These are phyloP conservation scores for Xylophagus ater DNA, from an alignment of 2,888 invertebrate species.

Conservation along the genomic window DNA sequence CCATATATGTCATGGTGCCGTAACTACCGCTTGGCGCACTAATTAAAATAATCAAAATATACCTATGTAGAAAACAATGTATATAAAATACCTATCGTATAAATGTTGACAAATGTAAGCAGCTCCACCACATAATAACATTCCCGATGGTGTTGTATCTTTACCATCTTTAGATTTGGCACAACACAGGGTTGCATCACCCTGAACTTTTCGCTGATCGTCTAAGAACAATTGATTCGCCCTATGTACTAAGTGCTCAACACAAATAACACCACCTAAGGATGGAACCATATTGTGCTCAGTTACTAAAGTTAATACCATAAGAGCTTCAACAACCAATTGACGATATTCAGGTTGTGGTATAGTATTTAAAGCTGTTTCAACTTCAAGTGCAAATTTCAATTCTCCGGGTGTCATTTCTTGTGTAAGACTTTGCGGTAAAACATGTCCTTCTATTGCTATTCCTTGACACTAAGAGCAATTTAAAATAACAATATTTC, in stretches of 20 bases:
- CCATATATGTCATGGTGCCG: slow-evolving; percentile 96
- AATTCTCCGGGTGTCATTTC: slow-evolving; percentile 99
- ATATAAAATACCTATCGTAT: slow-evolving; percentile 53
- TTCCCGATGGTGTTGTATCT: slow-evolving; percentile 49
- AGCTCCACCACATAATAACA: slow-evolving; percentile 78
- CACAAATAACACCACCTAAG: slow-evolving; percentile 69
- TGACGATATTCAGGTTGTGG: slow-evolving; percentile 98
- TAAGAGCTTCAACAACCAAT: slow-evolving; percentile 90
- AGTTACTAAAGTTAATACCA: slow-evolving; percentile 85
- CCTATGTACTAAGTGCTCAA: slow-evolving; percentile 85
- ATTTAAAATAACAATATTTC: slow-evolving; percentile 6
- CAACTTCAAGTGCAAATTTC: slow-evolving; percentile 95
- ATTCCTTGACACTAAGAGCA: slow-evolving; percentile 75
- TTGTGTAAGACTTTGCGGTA: slow-evolving; percentile 87
- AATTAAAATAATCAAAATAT: slow-evolving; percentile 15
- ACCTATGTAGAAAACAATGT: background rate
- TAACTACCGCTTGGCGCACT: slow-evolving; percentile 95
- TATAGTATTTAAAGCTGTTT: slow-evolving; percentile 91
- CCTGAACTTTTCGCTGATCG: slow-evolving; percentile 85
- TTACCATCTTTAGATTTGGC: slow-evolving; percentile 60
- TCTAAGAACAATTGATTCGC: slow-evolving; percentile 91
- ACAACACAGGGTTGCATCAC: slow-evolving; percentile 90
- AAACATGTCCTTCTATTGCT: slow-evolving; percentile 79
- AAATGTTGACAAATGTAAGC: slow-evolving; percentile 94
- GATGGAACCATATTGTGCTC: slow-evolving; percentile 72